A percentile compares a stretch with the other conserved stretches of the same genome.
These are phyloP conservation scores for Saimiri boliviensis DNA, from an alignment of 2,113 vertebrate genomes.

Conservation along the genomic window DNA sequence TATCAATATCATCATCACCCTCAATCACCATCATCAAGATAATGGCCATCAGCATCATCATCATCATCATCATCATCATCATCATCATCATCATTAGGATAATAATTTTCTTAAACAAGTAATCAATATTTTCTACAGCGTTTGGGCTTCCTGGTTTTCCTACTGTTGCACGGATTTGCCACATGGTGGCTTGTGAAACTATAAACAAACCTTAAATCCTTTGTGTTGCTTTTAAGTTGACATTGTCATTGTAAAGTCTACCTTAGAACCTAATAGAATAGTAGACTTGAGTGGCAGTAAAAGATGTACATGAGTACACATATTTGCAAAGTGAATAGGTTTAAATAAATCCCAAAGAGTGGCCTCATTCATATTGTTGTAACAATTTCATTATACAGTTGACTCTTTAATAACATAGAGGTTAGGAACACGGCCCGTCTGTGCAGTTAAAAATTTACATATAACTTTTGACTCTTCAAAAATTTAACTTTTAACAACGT, in stretches of 20 bases:
- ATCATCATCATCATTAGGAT: not conserved
- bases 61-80: not conserved
- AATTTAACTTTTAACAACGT: not conserved
- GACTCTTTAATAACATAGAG: not conserved
- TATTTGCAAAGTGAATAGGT: not conserved
- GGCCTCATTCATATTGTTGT: not conserved
- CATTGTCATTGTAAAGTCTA: not conserved
- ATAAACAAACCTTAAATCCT: not conserved
- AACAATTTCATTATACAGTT: not conserved
- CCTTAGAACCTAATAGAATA: not conserved
- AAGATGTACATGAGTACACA: not conserved
- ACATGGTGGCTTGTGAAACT: not conserved
- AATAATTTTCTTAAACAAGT: not conserved
- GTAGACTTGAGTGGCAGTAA: not conserved
- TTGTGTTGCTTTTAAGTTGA: not conserved
- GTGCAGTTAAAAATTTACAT: not conserved
- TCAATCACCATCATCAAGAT: not conserved
- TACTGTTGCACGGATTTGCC: no score
- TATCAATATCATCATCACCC: not conserved
- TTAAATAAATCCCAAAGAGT: not conserved
- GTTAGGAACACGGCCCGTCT: not conserved
- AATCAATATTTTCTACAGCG: not conserved
- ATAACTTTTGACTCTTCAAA: not conserved
- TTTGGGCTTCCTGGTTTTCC: not conserved
- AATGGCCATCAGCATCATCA: not conserved